A percentile compares a stretch with the other conserved stretches of the same genome.
These are phyloP conservation scores for Cataglyphis cursor DNA, from an alignment of 2,888 invertebrate species.

Conservation along the genomic window DNA sequence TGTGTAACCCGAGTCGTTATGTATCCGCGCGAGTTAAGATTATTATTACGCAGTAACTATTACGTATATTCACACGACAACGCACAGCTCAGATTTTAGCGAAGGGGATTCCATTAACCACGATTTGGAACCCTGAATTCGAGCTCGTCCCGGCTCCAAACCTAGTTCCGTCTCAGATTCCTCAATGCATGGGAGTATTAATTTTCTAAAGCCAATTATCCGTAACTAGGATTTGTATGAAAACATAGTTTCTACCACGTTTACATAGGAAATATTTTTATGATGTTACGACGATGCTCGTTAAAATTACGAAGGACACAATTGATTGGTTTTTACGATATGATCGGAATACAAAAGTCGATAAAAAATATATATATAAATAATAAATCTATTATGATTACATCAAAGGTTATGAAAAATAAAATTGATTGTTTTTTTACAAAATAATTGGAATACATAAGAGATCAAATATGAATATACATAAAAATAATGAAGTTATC, in stretches of 20 bases:
- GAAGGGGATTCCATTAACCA: conserved; percentile 51
- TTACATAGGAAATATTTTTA: not conserved
- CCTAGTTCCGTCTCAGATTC: conserved; percentile 37
- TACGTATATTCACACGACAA: conserved; percentile 41
- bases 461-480: not conserved
- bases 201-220: conserved; percentile 38
- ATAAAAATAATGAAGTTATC: not conserved
- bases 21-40: conserved; percentile 35
- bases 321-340: not conserved
- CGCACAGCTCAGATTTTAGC: conserved; percentile 43
- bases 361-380: not conserved
- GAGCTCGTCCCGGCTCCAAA: conserved; percentile 1
- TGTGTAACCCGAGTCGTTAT: conserved; percentile 32
- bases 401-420: not conserved
- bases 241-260: not conserved
- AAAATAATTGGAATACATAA: not conserved
- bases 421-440: not conserved
- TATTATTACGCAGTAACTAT: conserved; percentile 52
- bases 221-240: not conserved
- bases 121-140: conserved; percentile 30
- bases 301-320: not conserved
- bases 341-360: not conserved
- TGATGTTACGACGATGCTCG: not conserved
- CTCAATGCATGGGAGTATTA: conserved; percentile 33
- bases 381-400: not conserved